Evolutionary conservation across 2,888 invertebrate genomes (phyloP).

Genomic region (Ectropis crepuscularia): DNA sequence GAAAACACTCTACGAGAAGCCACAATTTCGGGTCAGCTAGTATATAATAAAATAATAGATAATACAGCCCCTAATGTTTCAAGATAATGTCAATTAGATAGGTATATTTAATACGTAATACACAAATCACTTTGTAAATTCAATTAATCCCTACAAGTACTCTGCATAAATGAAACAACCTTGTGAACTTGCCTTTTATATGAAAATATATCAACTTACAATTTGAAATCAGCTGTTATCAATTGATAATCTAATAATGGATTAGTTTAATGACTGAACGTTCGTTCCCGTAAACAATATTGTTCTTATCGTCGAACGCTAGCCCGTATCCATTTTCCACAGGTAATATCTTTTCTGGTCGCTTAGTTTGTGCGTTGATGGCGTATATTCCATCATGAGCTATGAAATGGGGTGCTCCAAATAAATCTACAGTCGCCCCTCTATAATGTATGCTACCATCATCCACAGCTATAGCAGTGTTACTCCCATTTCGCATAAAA

Average conservation of each 20-base stretch:
- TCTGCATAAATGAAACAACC: conserved; percentile 5
- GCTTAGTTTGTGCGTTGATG: conserved; percentile 50
- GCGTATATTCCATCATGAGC: conserved; percentile 62
- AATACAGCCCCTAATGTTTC: conserved; percentile 13
- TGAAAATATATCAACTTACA: conserved; percentile 1
- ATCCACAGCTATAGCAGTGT: conserved; percentile 47
- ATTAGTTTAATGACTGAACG: conserved; percentile 59
- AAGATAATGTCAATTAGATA: conserved; percentile 10
- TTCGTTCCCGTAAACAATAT: conserved; percentile 64
- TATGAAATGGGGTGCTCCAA: conserved; percentile 58
- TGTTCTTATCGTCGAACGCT: conserved; percentile 65
- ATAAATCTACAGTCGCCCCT: conserved; percentile 55
- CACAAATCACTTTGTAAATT: conserved; percentile 9
- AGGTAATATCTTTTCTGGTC: conserved; percentile 47
- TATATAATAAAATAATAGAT: background rate
- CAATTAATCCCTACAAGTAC: conserved; percentile 1
- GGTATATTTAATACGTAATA: conserved; percentile 1
- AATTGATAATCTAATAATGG: conserved; percentile 30
- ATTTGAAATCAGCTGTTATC: conserved; percentile 2
- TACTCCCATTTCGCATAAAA: conserved; percentile 47
- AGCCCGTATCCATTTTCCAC: conserved; percentile 61
- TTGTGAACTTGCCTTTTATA: conserved; percentile 5
- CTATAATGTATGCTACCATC: conserved; percentile 54
- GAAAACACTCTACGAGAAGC: too few species aligned
- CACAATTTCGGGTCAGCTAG: too few species aligned